Conservation (phyloP, 30 jellyfish, hydroid and myxozoan genomes). For the Phacellophora camtschatica region DNA sequence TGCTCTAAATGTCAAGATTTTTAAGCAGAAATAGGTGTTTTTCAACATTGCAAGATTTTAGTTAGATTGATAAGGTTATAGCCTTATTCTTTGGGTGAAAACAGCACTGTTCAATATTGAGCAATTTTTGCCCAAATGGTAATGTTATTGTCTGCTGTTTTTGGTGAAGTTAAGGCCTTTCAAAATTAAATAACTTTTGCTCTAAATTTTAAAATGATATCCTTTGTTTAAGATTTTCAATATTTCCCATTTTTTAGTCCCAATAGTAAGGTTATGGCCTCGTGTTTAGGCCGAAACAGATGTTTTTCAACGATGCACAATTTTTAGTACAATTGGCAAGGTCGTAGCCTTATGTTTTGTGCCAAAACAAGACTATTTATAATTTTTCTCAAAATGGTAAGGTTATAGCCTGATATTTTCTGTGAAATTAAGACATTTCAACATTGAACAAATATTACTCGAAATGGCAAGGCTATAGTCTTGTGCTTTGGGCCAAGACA, state of each 20-base stretch:
- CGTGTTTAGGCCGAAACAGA: neutral
- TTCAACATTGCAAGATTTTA: neutral
- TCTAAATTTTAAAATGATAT: no score
- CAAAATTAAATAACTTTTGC: no score
- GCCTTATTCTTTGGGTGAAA: neutral
- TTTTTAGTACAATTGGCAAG: neutral
- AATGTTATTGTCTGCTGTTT: no score
- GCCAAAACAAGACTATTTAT: neutral
- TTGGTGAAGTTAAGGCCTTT: no score
- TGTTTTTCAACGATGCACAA: neutral
- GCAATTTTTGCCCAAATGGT: neutral
- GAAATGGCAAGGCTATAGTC: neutral
- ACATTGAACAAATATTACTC: neutral
- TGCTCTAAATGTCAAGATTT: neutral
- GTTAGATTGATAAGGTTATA: neutral
- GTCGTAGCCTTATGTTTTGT: neutral
- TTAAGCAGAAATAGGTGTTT: neutral
- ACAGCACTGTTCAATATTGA: neutral
- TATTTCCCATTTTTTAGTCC: no score
- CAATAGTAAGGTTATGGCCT: conserved; percentile 30
- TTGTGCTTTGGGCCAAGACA: neutral
- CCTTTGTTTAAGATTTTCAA: no score
- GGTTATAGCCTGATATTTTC: conserved; percentile 1
- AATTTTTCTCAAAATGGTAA: conserved; percentile 1
- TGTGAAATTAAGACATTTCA: neutral